Percentiles rank a stretch among this genome's conserved stretches.
These are phyloP conservation scores for Theonella swinhoei DNA, from an alignment of 37 sponge, comb jelly and placozoan species.

Conservation along the genomic window DNA sequence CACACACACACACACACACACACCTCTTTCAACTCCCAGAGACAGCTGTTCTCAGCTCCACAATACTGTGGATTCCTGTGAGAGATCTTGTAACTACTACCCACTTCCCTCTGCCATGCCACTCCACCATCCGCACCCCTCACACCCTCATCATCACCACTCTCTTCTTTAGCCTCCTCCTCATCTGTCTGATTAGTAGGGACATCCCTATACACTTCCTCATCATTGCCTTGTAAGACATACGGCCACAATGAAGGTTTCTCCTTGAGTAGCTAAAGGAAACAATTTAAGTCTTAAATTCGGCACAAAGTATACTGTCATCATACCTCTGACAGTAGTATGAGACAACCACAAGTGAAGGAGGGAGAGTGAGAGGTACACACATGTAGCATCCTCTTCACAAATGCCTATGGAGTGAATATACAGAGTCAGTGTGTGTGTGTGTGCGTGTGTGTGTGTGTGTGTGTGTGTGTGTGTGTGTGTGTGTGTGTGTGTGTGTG, in stretches of 20 bases:
- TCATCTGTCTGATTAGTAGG: background rate
- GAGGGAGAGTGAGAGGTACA: conserved; percentile 67
- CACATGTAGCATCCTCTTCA: conserved; percentile 87
- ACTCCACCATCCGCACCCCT: background rate
- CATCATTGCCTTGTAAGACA: conserved; percentile 71
- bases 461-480: no score
- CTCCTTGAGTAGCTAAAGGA: conserved; percentile 63
- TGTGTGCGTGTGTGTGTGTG: no score
- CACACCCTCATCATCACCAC: background rate
- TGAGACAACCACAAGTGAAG: conserved; percentile 83
- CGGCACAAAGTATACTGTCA: background rate
- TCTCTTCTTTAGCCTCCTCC: conserved; percentile 3
- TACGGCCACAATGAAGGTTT: conserved; percentile 71
- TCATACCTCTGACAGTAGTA: conserved; percentile 80
- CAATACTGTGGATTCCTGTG: conserved; percentile 82
- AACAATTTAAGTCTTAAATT: background rate
- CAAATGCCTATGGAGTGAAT: no score
- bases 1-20: conserved; percentile 15
- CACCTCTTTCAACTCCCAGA: conserved; percentile 87
- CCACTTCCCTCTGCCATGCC: background rate
- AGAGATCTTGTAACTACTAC: conserved; percentile 23
- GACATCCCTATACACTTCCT: conserved; percentile 74
- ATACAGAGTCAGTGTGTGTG: no score
- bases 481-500: background rate
- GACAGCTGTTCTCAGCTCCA: conserved; percentile 74